Evolutionary conservation across 1,140 invertebrate species (phyloP), one percentile per base, ranked within the genome.

Genomic region (Linepithema humile): DNA sequence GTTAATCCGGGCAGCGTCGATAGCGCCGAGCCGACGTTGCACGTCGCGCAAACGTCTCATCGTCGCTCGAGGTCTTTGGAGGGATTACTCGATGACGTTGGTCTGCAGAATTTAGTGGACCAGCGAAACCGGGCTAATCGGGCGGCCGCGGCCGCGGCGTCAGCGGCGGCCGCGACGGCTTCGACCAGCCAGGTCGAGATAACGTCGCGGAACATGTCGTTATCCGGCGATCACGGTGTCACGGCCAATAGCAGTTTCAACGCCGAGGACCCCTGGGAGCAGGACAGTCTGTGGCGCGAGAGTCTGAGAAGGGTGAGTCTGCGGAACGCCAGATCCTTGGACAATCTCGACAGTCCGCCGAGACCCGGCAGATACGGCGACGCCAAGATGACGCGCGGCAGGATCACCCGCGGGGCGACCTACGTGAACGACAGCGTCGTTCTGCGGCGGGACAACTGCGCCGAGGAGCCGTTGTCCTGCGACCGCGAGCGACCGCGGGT

Each of bases 221-320:
- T 15, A 0, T n/a, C 23, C 20, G 17, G 29, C 4, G 0, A 43
- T 38, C 62, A 35, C 32, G 15, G 10, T 12, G 0, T 7, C 9
- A 15, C 59, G 23, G 69, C 43, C 5, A 48, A 65, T 2, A 29
- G 2, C 6, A 69, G 85, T 35, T 94, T 92, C 38, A 91, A 92
- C 70, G 96, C 95, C 35, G 96, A 97, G 84, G 96, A 97, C 93
- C 95, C 97, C 32, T 98, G 97, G 97, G 97, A 98, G 91, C 97
- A 98, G 93, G 97, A 98, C 92, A 93, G 95, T 6, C 93, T 97
- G 0, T 98, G 97, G 97, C 95, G 97, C 69, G 97, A 98, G 90
- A 97, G 96, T 88, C 93, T 98, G 20, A 95, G 97, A 45, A 95
- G 96, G 82, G 97, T 97, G 1, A 97, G 97, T 83, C 95, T 98